Percentiles rank a stretch among this genome's conserved stretches.
Conservation (phyloP, 2,113 vertebrate species). For the Sapayoa aenigma region DNA sequence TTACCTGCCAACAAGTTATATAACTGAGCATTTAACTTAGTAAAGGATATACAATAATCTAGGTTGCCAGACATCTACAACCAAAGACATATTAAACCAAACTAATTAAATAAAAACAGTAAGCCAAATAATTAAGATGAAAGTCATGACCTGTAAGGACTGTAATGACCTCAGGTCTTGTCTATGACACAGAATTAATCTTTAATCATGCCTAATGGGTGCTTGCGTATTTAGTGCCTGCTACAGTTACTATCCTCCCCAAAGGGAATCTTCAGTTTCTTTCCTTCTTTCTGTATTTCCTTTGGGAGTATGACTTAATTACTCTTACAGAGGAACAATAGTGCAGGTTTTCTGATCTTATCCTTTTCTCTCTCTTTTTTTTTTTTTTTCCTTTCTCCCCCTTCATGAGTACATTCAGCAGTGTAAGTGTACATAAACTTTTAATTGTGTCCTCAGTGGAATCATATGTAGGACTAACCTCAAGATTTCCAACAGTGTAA, state of each 20-base stretch:
- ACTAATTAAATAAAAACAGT: slow-evolving; percentile 77
- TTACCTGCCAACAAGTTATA: background rate
- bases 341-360: slow-evolving; percentile 32
- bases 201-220: slow-evolving; percentile 76
- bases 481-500: slow-evolving; percentile 18
- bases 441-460: slow-evolving; percentile 51
- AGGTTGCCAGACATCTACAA: slow-evolving; percentile 32
- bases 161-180: slow-evolving; percentile 57
- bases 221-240: slow-evolving; percentile 69
- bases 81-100: slow-evolving; percentile 65
- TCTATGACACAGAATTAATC: slow-evolving; percentile 72
- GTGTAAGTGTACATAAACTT: slow-evolving; percentile 26
- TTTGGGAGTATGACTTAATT: slow-evolving; percentile 64
- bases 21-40: background rate
- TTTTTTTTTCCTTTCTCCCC: background rate
- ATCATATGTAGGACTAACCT: slow-evolving; percentile 51
- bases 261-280: slow-evolving; percentile 63
- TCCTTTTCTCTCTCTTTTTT: background rate
- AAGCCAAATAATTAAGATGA: slow-evolving; percentile 69
- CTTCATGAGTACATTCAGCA: slow-evolving; percentile 2
- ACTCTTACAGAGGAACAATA: slow-evolving; percentile 41
- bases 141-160: slow-evolving; percentile 70
- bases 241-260: slow-evolving; percentile 52
- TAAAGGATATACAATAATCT: background rate
- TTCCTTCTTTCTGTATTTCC: slow-evolving; percentile 6